Percentiles rank a stretch among this genome's conserved stretches.
Conservation (phyloP, 2,797 vertebrate genomes). For the Crax fasciolata region DNA sequence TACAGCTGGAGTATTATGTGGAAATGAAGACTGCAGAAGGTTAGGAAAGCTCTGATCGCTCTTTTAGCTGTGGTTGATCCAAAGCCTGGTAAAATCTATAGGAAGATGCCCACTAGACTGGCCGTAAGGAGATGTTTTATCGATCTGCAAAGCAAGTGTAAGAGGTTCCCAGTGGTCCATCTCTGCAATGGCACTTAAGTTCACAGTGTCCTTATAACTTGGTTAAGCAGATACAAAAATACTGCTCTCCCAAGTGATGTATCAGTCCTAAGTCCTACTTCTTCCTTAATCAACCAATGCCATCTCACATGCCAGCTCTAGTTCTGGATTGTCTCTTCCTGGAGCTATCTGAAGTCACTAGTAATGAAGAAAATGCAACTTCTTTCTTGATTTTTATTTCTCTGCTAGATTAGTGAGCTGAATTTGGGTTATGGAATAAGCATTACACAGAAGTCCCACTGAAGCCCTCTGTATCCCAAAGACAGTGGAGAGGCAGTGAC, state of each 20-base stretch:
- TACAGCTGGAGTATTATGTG: background rate
- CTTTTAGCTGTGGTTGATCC: background rate
- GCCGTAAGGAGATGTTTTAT: background rate
- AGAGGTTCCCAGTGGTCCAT: background rate
- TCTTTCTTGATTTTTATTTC: background rate
- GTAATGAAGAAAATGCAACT: background rate
- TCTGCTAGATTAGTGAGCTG: background rate
- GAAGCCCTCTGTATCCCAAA: background rate
- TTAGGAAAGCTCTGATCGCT: background rate
- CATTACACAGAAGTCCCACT: background rate
- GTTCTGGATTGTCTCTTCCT: background rate
- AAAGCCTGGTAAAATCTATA: background rate
- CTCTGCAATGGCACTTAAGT: background rate
- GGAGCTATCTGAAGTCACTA: background rate
- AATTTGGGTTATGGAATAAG: background rate
- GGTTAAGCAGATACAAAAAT: background rate
- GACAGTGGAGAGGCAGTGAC: background rate
- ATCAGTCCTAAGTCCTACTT: background rate
- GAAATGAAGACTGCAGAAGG: slow-evolving; percentile 7
- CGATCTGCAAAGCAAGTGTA: background rate
- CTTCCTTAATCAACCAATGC: background rate
- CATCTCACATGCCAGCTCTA: background rate
- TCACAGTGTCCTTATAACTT: background rate
- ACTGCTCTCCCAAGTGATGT: too few species aligned
- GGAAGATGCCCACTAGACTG: background rate